These are phyloP conservation scores for Tryphoninae sp. DNA, from an alignment of 2,888 invertebrate genomes.

Conservation along the genomic window DNA sequence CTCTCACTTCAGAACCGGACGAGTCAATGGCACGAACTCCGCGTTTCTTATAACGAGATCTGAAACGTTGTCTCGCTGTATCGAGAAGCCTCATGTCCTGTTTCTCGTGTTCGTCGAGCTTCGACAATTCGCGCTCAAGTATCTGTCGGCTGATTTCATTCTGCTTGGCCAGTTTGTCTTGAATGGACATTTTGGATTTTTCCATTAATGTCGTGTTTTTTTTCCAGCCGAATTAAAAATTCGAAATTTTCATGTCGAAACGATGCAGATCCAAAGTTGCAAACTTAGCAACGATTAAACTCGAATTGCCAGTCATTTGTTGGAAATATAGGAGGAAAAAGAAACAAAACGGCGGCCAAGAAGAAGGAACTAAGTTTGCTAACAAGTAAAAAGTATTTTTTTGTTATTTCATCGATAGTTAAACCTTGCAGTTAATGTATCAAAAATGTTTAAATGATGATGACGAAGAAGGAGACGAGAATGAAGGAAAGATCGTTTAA, in stretches of 20 bases:
- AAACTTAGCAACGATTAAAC: no score
- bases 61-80: conserved; percentile 68
- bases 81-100: conserved; percentile 69
- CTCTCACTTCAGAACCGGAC: conserved; percentile 50
- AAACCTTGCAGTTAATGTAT: no score
- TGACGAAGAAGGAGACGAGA: neutral
- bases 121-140: conserved; percentile 67
- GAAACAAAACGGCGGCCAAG: neutral
- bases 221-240: conserved; percentile 11
- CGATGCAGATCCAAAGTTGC: neutral
- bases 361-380: neutral
- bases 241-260: conserved; percentile 26
- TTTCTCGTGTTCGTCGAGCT: conserved; percentile 66
- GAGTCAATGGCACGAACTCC: conserved; percentile 34
- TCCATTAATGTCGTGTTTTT: conserved; percentile 49
- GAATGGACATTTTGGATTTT: conserved; percentile 62
- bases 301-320: neutral
- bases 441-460: no score
- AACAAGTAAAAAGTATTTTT: no score
- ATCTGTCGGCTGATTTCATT: conserved; percentile 66
- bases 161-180: conserved; percentile 63
- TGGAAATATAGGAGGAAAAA: neutral
- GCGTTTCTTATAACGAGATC: conserved; percentile 66
- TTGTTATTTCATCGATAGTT: no score
- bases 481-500: neutral